Conservation (phyloP, 2,113 vertebrate genomes). For the Mobula birostris region DNA sequence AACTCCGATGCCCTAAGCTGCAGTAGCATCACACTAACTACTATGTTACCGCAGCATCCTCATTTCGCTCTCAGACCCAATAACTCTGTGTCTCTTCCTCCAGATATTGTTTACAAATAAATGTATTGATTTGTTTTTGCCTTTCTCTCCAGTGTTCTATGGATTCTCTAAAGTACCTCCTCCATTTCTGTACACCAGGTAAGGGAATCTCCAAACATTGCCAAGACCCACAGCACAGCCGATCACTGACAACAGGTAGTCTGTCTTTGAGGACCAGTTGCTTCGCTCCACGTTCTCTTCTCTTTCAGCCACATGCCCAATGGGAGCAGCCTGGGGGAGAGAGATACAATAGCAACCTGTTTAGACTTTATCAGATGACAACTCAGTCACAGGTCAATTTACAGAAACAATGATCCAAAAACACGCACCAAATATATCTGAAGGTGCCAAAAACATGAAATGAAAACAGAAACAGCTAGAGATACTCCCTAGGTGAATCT, state of each 20-base stretch:
- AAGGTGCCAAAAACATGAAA: no score
- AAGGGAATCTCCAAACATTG: slow-evolving; percentile 93
- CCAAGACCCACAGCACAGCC: slow-evolving; percentile 91
- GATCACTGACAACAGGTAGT: slow-evolving; percentile 87
- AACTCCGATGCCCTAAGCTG: no score
- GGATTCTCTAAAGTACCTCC: slow-evolving; percentile 61
- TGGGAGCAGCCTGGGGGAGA: background rate
- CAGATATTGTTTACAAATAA: no score
- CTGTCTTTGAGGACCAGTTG: slow-evolving; percentile 82
- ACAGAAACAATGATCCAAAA: no score
- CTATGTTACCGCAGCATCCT: no score
- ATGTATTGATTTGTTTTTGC: background rate
- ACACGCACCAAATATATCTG: no score
- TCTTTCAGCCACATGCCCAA: slow-evolving; percentile 39
- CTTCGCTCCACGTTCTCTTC: slow-evolving; percentile 71
- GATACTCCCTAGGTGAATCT: no score
- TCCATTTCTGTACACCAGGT: slow-evolving; percentile 84
- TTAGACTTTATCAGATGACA: background rate
- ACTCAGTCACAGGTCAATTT: background rate
- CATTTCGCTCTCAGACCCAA: no score
- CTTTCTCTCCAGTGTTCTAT: background rate
- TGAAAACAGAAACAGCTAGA: no score
- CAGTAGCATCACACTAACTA: no score
- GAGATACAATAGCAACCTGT: background rate
- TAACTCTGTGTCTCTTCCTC: no score